Percentiles rank a stretch among this genome's conserved stretches.
phyloP scores from a whole-genome alignment of 2,113 vertebrate species.

The Sminthopsis crassicaudata region DNA sequence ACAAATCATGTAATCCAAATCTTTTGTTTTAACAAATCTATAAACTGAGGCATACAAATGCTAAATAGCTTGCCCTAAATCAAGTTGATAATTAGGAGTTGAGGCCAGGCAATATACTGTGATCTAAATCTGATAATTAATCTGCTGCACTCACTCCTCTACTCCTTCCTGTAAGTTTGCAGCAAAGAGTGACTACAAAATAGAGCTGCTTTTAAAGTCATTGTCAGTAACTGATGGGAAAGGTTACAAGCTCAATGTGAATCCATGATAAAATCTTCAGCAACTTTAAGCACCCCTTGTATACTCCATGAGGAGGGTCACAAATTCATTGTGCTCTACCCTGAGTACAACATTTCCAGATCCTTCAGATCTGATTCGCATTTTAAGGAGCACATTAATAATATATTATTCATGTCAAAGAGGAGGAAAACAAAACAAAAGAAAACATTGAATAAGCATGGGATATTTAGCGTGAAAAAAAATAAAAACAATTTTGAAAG shows the following conservation, averaged over 20 bases:
- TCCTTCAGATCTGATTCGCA: neutral
- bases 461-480: neutral
- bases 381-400: neutral
- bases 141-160: neutral
- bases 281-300: neutral
- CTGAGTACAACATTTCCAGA: neutral
- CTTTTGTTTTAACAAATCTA: neutral
- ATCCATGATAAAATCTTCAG: neutral
- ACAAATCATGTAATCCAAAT: neutral
- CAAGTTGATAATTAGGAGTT: neutral
- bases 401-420: neutral
- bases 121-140: neutral
- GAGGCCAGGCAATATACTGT: neutral
- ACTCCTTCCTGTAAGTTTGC: neutral
- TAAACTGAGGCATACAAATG: neutral
- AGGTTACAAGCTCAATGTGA: neutral
- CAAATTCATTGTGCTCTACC: neutral
- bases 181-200: neutral
- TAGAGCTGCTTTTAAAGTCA: neutral
- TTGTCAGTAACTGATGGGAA: too few relatives aligned
- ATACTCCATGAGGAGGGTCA: neutral
- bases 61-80: neutral
- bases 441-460: neutral
- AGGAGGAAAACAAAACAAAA: neutral
- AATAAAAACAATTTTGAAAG: neutral